Evolutionary conservation across 2,797 vertebrate species (phyloP), one percentile per base, ranked within the genome.

Genomic region (Pangasius sanitwongsei): DNA sequence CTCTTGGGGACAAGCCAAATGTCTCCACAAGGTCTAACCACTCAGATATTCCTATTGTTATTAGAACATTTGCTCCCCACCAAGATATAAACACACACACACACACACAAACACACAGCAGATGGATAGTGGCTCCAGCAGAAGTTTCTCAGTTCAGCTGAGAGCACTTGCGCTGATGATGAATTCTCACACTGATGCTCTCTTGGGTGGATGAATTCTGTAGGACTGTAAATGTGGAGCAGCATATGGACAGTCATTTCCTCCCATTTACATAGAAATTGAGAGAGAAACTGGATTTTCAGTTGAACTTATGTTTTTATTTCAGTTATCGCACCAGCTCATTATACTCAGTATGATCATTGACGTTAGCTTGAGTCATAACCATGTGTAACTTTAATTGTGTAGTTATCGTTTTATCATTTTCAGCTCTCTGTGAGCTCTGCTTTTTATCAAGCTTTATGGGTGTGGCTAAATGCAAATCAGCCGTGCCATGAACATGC

Each of bases 81-180:
- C 77, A 57, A 70, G 34, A 55, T 18, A 61, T 34, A 57, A 11
- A 63, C 23, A 63, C 25, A 72, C 16, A 50, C 63, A 78, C 53
- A 69, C 44, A 70, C 77, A 81, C 7, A 23, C 74, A 23, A 37
- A 50, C 61, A 65, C 50, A 83, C 55, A 23, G 48, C 91, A 91
- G 87, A 87, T 87, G 85, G 59, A 37, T 78, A 59, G 53, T 77
- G 55, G 80, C 78, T 83, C 53, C 86, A 78, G 81, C 37, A 83
- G 81, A 83, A 83, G 81, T 48, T 81, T 7, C 41, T 67, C 77
- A 41, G 63, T 53, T 89, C 50, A 82, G 72, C 77, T 82, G 87
- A 90, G 44, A 89, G 87, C 85, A 84, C 67, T 91, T 87, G 65
- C 9, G 41, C 82, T 85, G 89, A 74, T 89, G 89, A 91, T 91